Evolutionary conservation across 2,888 invertebrate genomes (phyloP).

Genomic region (Catocala sponsa): DNA sequence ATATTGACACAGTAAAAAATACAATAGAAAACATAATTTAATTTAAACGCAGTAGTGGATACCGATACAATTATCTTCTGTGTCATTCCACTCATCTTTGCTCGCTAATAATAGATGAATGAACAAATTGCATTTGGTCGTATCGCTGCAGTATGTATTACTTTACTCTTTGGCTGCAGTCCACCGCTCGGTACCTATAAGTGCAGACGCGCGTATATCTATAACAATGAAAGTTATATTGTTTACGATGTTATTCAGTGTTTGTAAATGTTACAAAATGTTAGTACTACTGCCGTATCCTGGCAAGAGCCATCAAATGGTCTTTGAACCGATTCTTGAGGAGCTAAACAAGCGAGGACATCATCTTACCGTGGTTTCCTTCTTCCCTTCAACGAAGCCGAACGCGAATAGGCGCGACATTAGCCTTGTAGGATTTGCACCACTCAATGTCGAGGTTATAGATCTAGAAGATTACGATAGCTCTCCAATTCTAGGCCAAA

Average conservation of each 20-base stretch:
- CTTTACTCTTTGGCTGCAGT: too few species aligned
- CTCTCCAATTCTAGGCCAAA: constrained; percentile 36
- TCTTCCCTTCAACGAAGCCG: constrained; percentile 65
- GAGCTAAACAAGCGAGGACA: constrained; percentile 78
- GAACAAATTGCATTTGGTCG: constrained; percentile 31
- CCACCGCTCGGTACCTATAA: constrained; percentile 15
- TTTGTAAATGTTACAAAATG: constrained; percentile 60
- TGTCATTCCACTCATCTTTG: constrained; percentile 19
- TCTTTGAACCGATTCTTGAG: constrained; percentile 78
- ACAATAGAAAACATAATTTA: too few species aligned
- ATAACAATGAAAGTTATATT: constrained; percentile 30
- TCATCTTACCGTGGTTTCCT: constrained; percentile 80
- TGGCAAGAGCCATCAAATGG: constrained; percentile 84
- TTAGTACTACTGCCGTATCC: constrained; percentile 77
- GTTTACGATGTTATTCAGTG: constrained; percentile 36
- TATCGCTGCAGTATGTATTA: constrained; percentile 22
- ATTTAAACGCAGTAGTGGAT: too few species aligned
- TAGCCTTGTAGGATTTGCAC: constrained; percentile 51
- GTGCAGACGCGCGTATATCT: constrained; percentile 32
- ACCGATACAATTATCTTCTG: constrained; percentile 16
- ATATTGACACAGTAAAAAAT: too few species aligned
- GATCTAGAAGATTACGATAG: constrained; percentile 56
- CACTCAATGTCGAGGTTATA: constrained; percentile 60
- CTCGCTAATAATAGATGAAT: constrained; percentile 34
- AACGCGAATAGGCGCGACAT: constrained; percentile 64